Evolutionary conservation across 2,888 invertebrate genomes (phyloP).

Genomic region (Amphimallon solstitiale): DNA sequence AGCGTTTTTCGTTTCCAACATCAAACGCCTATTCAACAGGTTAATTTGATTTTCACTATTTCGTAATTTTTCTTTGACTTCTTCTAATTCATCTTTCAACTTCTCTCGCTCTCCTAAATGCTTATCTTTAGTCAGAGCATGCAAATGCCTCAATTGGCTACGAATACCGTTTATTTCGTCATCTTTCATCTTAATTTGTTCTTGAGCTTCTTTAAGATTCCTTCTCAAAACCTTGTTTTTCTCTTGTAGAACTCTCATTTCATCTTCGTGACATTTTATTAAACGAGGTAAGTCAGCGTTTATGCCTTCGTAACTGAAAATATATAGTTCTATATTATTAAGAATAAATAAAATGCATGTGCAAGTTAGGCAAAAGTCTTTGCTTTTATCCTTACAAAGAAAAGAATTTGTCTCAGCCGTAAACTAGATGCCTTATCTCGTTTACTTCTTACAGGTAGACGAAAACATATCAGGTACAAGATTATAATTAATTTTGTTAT

Average conservation of each 20-base stretch:
- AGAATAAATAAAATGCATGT: too few species aligned
- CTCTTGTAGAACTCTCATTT: conserved; percentile 76
- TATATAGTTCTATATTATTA: not conserved
- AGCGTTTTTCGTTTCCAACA: conserved; percentile 78
- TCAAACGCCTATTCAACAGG: conserved; percentile 74
- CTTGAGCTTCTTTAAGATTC: conserved; percentile 71
- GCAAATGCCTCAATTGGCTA: conserved; percentile 76
- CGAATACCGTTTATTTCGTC: conserved; percentile 72
- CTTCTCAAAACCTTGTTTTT: conserved; percentile 75
- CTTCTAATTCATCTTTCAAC: conserved; percentile 71
- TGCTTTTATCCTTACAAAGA: too few species aligned
- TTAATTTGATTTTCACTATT: conserved; percentile 73
- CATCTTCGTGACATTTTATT: conserved; percentile 81
- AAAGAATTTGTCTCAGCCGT: too few species aligned
- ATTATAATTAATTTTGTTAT: too few species aligned
- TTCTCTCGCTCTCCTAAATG: conserved; percentile 80
- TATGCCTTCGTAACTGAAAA: conserved; percentile 74
- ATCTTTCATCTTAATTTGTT: conserved; percentile 76
- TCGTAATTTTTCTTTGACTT: conserved; percentile 66
- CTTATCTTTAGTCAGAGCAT: conserved; percentile 77
- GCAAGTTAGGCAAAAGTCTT: too few species aligned
- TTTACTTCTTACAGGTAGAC: too few species aligned
- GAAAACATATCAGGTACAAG: too few species aligned
- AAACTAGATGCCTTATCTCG: too few species aligned
- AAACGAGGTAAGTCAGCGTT: conserved; percentile 82